These are phyloP conservation scores for Balaenoptera acutorostrata DNA, from an alignment of 2,113 vertebrate genomes.

Conservation along the genomic window DNA sequence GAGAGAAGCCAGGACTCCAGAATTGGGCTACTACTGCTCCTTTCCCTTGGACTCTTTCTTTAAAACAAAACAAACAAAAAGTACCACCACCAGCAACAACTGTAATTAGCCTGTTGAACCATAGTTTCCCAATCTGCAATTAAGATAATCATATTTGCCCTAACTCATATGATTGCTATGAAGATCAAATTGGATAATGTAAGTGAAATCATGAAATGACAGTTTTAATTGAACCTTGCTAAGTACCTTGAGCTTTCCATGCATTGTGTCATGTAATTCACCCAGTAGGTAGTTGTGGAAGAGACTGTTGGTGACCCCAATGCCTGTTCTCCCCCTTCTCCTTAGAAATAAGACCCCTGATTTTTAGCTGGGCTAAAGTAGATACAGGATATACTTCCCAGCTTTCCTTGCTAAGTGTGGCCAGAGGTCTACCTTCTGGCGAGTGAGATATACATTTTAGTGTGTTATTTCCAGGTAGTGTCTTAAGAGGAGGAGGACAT, in stretches of 20 bases:
- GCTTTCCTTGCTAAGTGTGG: background rate
- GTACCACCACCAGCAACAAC: background rate
- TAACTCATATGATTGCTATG: background rate
- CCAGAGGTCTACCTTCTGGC: background rate
- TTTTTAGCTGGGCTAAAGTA: background rate
- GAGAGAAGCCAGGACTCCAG: background rate
- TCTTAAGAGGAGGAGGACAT: background rate
- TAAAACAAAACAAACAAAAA: background rate
- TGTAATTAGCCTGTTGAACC: background rate
- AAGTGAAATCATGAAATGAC: background rate
- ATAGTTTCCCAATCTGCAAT: conserved; percentile 3
- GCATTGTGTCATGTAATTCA: background rate
- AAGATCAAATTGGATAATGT: background rate
- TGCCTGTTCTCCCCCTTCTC: background rate
- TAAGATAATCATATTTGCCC: background rate
- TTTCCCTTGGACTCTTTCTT: background rate
- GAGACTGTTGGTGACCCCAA: background rate
- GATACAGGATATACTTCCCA: background rate
- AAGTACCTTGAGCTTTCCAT: background rate
- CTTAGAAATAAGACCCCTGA: background rate
- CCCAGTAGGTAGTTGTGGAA: background rate
- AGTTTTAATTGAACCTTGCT: background rate
- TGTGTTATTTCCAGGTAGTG: background rate
- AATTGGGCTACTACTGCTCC: background rate
- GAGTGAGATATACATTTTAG: background rate